Percentiles rank a stretch among this genome's conserved stretches.
These are phyloP conservation scores for Caenorhabditis japonica DNA, from an alignment of 2,888 invertebrate species.

Conservation along the genomic window DNA sequence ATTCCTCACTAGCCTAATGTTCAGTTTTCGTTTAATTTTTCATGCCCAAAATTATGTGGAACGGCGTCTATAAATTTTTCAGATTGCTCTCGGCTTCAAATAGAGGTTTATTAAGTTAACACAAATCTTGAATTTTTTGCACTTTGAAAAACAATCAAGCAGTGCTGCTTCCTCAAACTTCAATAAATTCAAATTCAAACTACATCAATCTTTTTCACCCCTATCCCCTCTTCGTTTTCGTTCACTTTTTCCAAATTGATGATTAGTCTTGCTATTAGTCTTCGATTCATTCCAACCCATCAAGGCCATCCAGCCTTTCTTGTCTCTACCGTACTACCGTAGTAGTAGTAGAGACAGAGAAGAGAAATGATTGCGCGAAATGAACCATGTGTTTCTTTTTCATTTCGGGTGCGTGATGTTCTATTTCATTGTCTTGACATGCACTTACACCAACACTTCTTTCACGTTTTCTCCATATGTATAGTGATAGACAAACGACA, in stretches of 20 bases:
- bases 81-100: no score
- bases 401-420: no score
- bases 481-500: no score
- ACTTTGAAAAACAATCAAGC: no score
- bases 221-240: slow-evolving; percentile 3
- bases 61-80: no score
- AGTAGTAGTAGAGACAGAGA: no score
- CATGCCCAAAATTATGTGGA: no score
- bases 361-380: slow-evolving; percentile 2
- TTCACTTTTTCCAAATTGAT: slow-evolving; percentile 9
- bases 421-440: slow-evolving; percentile 7
- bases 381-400: slow-evolving; percentile 1
- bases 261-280: slow-evolving; percentile 9
- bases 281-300: not conserved
- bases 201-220: slow-evolving; percentile 27
- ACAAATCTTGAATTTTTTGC: no score
- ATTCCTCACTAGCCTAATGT: no score
- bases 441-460: not conserved
- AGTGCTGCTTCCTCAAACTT: no score
- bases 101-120: no score
- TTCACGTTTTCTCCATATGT: not conserved
- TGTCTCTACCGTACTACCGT: not conserved
- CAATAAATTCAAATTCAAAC: slow-evolving; percentile 12
- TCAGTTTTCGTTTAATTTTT: no score
- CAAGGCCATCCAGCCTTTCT: slow-evolving; percentile 28